phyloP scores from a whole-genome alignment of 2,113 vertebrate genomes.

The Siniperca knerii region DNA sequence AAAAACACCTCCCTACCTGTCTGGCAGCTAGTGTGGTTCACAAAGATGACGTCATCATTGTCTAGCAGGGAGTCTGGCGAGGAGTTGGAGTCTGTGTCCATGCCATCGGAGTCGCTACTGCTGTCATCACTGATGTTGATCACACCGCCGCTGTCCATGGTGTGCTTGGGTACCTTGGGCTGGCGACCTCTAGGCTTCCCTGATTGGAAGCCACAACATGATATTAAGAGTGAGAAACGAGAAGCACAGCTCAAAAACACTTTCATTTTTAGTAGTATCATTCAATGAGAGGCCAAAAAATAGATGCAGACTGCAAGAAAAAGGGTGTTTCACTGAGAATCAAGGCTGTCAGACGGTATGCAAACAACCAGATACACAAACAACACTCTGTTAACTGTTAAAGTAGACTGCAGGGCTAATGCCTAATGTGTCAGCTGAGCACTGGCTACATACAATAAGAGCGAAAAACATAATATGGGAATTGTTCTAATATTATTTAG shows the following conservation, averaged over 20 bases:
- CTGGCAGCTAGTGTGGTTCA: constrained; percentile 85
- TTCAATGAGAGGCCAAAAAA: background rate
- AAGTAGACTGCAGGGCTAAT: background rate
- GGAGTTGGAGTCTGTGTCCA: constrained; percentile 96
- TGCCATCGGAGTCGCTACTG: constrained; percentile 93
- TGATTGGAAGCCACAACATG: constrained; percentile 55
- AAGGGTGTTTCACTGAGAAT: background rate
- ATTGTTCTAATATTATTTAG: background rate
- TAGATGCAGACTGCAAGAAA: background rate
- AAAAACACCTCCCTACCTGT: constrained; percentile 72
- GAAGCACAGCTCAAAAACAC: background rate
- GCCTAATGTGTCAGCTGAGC: constrained; percentile 15
- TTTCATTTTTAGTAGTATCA: background rate
- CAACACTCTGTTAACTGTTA: background rate
- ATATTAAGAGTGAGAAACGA: background rate
- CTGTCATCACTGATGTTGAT: constrained; percentile 96
- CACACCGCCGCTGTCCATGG: constrained; percentile 79
- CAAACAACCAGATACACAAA: background rate
- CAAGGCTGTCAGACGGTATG: background rate
- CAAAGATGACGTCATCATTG: constrained; percentile 92
- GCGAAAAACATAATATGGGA: background rate
- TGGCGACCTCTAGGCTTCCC: constrained; percentile 88
- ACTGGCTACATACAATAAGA: background rate
- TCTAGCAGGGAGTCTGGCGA: constrained; percentile 94
- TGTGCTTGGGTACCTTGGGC: constrained; percentile 83